Base-by-base conservation (phyloP, 2,888 invertebrate genomes). In the Hypolimnas misippus region DNA sequence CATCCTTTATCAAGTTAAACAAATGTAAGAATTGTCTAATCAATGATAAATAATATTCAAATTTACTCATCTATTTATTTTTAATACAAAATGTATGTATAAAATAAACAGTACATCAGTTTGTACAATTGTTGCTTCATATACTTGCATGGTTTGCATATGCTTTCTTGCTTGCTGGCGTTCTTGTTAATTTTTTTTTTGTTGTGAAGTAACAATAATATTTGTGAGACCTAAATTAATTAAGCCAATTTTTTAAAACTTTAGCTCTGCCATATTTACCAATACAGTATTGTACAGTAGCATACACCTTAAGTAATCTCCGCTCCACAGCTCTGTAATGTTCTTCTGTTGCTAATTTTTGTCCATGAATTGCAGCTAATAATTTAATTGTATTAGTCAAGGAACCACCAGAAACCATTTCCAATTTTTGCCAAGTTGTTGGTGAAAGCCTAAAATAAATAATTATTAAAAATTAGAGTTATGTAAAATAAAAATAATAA, bases 241-340 rank as follows among this genome's bases (percentile, higher is more conserved):
- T 70, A 59, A 63, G 66, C 70, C 68, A 75, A 73, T 75, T 80
- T 76, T 79, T 85, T 55, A 90, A 81, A 57, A 92, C 90, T 74
- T 86, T 89, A 52, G 83, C 78, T 71, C 93, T 93, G 51, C 94
- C 94, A 74, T 93, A 84, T 76, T 91, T 93, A 61, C 91, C 92
- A 75, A 95, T 93, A 82, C 97, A 97, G 79, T 94, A 94, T 81
- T 96, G 95, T 52, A 97, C 93, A 56, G 96, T 94, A 10, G 96
- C 95, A 82, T 95, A 96, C 46, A 97, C 89, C 70, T 95, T 93
- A 56, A 95, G 84, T 40, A 98, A 82, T 78, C 97, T 91, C 69
- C 97, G 89, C 80, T 98, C 96, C 46, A 98, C 91, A 8, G 97
- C 97, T 74, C 93, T 92, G 62, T 95, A 94, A 84, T 98, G 97